Conservation (phyloP, 2,113 vertebrate genomes). For the Nycticryphes semicollaris region DNA sequence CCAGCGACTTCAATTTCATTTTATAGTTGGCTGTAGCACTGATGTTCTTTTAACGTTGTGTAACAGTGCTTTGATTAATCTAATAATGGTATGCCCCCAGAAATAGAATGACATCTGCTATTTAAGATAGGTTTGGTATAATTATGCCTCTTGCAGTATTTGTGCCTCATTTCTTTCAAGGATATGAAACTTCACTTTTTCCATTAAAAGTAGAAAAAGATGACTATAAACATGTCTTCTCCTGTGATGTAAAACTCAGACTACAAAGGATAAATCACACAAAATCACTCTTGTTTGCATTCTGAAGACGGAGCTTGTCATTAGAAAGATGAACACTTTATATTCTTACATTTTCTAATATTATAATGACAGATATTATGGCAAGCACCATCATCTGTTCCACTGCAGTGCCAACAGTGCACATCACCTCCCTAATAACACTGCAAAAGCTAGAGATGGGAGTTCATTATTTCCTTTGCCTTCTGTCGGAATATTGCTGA, state of each 20-base stretch:
- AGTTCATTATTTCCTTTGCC: background rate
- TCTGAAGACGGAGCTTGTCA: slow-evolving; percentile 18
- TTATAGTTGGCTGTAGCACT: background rate
- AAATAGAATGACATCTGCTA: background rate
- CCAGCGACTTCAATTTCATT: background rate
- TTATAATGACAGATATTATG: slow-evolving; percentile 16
- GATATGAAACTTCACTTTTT: background rate
- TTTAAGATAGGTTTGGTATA: background rate
- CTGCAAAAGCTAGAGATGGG: background rate
- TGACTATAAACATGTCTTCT: background rate
- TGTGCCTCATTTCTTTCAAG: background rate
- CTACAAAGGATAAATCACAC: slow-evolving; percentile 1
- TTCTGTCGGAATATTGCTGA: background rate
- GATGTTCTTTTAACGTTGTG: background rate
- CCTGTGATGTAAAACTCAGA: background rate
- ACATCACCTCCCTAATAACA: background rate
- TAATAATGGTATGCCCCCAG: background rate
- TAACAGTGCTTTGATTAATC: background rate
- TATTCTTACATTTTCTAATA: slow-evolving; percentile 23
- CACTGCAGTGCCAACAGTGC: background rate
- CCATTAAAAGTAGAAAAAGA: background rate
- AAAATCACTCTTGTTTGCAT: slow-evolving; percentile 17
- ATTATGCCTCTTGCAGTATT: background rate
- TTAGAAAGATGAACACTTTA: slow-evolving; percentile 11
- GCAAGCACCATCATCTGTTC: slow-evolving; percentile 15